Base-by-base conservation (phyloP, 2,888 invertebrate species). In the Unio pictorum region DNA sequence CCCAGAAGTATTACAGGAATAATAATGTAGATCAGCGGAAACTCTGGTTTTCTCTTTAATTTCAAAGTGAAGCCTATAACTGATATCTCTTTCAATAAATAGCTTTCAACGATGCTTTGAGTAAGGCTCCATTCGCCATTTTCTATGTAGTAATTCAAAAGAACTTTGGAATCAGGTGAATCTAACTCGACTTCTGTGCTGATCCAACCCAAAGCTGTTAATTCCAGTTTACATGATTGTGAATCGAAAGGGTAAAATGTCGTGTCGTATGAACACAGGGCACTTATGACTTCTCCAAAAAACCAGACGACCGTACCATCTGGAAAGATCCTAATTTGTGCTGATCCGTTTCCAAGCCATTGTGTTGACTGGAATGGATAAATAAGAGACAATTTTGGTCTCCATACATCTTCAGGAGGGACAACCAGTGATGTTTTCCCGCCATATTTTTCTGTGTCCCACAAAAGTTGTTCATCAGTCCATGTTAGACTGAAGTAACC, bases 171-270 rank as follows among this genome's bases (percentile, higher is more conserved):
- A 26, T 23, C 23, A 56, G 30, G 7, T 8, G 58, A 11, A 4
- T 64, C 17, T 17, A 67, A 20, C 17, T 58, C 7, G 30, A 69
- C n/a, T 30, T 69, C 69, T 54, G 6, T 17, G 5, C 18, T 26
- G 8, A 6, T 45, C 23, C 60, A 66, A 7, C 54, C 61, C 20
- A 54, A 61, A 6, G 58, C 20, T 23, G 58, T 18, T 17, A 76
- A 57, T 30, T 54, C 56, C 2, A 76, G 20, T 1, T 34, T 6
- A 57, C 73, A 73, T 5, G 58, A 26, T 57, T 76, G 76, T 28
- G 17, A 62, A 28, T 76, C 73, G 63, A 69, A 73, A 0, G 76
- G 76, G 59, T 72, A 76, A 55, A 62, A 68, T 57, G 68, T 72
- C 7, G 73, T 73, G 62, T 72, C 69, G 7, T 68, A 64, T 20